Conservation (phyloP, 2,888 invertebrate genomes). For the Microctonus aethiopoides region DNA sequence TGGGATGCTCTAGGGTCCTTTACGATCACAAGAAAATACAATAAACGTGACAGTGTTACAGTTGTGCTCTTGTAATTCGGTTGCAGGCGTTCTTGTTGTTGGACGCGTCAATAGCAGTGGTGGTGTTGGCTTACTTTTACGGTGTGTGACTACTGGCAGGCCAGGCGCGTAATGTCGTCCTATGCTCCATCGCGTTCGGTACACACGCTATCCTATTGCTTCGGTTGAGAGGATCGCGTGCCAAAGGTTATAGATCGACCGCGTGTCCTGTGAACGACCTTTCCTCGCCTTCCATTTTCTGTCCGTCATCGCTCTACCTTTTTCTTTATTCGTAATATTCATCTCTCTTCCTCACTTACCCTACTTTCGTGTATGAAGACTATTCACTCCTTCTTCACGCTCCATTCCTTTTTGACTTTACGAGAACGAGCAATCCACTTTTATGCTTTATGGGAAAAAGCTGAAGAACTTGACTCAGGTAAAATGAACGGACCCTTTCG, state of each 20-base stretch:
- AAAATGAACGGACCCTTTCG: constrained; percentile 50
- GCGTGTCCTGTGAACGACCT: constrained; percentile 27
- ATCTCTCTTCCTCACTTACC: constrained; percentile 30
- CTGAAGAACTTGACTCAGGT: constrained; percentile 50
- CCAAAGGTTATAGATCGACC: constrained; percentile 59
- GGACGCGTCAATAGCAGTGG: constrained; percentile 13
- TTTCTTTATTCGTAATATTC: constrained; percentile 22
- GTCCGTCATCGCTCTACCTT: constrained; percentile 19
- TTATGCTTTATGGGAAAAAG: constrained; percentile 55
- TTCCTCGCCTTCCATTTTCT: constrained; percentile 4
- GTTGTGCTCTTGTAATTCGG: constrained; percentile 32
- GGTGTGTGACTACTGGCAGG: constrained; percentile 30
- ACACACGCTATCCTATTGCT: constrained; percentile 10
- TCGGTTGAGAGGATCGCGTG: constrained; percentile 56
- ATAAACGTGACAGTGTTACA: constrained; percentile 51
- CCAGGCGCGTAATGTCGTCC: neutral
- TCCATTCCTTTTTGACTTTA: constrained; percentile 25
- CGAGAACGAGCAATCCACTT: constrained; percentile 44
- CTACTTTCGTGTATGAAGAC: neutral
- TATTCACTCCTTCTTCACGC: constrained; percentile 22
- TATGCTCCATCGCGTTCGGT: neutral
- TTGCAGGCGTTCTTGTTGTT: constrained; percentile 34
- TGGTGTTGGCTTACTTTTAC: constrained; percentile 40
- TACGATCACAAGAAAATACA: constrained; percentile 39
- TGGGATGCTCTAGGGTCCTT: constrained; percentile 32